These are phyloP conservation scores for Drosophila testacea DNA, from an alignment of 2,888 invertebrate genomes.

Conservation along the genomic window DNA sequence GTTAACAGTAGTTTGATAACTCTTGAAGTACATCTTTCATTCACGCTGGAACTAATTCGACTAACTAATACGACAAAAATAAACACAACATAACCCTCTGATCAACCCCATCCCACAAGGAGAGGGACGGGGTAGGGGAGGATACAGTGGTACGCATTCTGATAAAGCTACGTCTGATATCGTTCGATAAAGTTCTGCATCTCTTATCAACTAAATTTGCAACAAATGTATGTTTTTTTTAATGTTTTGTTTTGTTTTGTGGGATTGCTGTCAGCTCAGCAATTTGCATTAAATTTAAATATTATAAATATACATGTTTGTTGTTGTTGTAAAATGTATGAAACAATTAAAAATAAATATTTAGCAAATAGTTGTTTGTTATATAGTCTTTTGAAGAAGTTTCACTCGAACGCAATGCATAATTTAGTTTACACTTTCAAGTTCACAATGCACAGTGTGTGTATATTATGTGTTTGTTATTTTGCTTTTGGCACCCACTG, in stretches of 20 bases:
- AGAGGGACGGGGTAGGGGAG: slow-evolving; percentile 4
- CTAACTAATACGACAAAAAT: slow-evolving; percentile 64
- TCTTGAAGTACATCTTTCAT: slow-evolving; percentile 51
- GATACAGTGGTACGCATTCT: slow-evolving; percentile 42
- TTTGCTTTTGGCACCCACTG: slow-evolving; percentile 78
- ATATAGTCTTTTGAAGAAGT: slow-evolving; percentile 79
- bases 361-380: slow-evolving; percentile 75
- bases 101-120: not conserved
- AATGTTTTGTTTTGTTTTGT: slow-evolving; percentile 11
- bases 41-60: slow-evolving; percentile 71
- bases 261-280: slow-evolving; percentile 7
- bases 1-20: slow-evolving; percentile 62
- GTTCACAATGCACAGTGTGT: slow-evolving; percentile 5
- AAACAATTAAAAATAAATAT: slow-evolving; percentile 80
- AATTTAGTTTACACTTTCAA: slow-evolving; percentile 44
- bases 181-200: slow-evolving; percentile 54
- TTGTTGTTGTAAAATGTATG: slow-evolving; percentile 63
- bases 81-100: slow-evolving; percentile 42
- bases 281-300: slow-evolving; percentile 44
- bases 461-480: slow-evolving; percentile 25
- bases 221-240: slow-evolving; percentile 54
- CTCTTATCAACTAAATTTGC: slow-evolving; percentile 74
- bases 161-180: slow-evolving; percentile 78
- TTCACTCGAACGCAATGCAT: slow-evolving; percentile 68
- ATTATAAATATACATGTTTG: slow-evolving; percentile 55